Percentiles rank a stretch among this genome's conserved stretches.
Conservation (phyloP, 2,888 invertebrate species). For the Incurvaria masculella region DNA sequence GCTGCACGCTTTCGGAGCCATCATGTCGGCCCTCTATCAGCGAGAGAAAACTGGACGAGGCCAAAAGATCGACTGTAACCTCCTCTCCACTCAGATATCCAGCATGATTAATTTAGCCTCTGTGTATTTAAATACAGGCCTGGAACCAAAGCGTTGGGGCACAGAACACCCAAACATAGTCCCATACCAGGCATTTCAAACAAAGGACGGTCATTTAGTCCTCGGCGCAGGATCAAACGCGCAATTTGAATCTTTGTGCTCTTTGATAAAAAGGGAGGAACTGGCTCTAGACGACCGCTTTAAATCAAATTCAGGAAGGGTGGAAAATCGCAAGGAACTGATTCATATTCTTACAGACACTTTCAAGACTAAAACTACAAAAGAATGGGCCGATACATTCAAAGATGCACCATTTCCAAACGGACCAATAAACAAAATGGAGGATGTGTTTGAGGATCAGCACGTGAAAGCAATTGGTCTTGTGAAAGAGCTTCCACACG, state of each 20-base stretch:
- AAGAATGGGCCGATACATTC: conserved; percentile 73
- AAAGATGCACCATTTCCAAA: conserved; percentile 77
- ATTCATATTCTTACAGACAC: conserved; percentile 59
- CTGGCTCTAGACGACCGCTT: conserved; percentile 64
- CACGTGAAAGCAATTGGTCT: conserved; percentile 74
- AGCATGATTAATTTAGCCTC: conserved; percentile 85
- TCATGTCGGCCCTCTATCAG: conserved; percentile 84
- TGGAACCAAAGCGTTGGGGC: conserved; percentile 80
- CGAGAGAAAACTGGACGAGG: conserved; percentile 75
- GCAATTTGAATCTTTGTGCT: conserved; percentile 74
- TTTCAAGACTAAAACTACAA: conserved; percentile 60
- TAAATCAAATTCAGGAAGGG: conserved; percentile 69
- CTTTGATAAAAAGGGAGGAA: conserved; percentile 56
- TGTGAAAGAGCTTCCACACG: conserved; percentile 69
- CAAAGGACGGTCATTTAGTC: conserved; percentile 79
- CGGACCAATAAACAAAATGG: conserved; percentile 86
- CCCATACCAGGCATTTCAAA: conserved; percentile 88
- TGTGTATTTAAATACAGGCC: conserved; percentile 84
- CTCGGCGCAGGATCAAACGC: conserved; percentile 84
- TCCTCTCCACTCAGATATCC: conserved; percentile 90
- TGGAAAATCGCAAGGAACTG: conserved; percentile 69
- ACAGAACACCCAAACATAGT: conserved; percentile 93
- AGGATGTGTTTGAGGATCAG: conserved; percentile 83
- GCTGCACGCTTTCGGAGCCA: conserved; percentile 91
- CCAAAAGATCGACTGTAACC: conserved; percentile 90